Evolutionary conservation across 2,113 vertebrate species (phyloP).

Genomic region (Prionailurus bengalensis): DNA sequence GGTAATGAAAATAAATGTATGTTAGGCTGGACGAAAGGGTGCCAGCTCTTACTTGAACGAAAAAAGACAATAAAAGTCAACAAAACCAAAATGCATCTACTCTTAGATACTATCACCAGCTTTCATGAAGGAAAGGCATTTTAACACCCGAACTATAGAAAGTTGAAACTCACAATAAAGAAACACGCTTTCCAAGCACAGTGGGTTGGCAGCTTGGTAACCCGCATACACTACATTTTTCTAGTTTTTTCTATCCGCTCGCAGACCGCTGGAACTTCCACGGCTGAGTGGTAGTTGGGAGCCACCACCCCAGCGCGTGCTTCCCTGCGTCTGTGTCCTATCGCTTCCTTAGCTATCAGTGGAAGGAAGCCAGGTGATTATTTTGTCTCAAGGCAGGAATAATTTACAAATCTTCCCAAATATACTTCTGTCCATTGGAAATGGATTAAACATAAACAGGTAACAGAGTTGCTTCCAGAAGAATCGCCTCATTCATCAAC

Average conservation of each 20-base stretch:
- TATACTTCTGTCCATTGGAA: neutral
- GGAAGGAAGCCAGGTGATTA: neutral
- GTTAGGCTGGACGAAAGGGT: neutral
- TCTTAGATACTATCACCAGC: accelerated
- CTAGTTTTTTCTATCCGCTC: neutral
- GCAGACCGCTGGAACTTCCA: accelerated
- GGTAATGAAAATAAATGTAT: neutral
- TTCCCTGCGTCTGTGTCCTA: too few species aligned
- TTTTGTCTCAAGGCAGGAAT: neutral
- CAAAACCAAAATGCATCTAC: neutral
- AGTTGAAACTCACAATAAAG: neutral
- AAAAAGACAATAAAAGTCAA: neutral
- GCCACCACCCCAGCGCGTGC: accelerated
- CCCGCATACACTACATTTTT: too few species aligned
- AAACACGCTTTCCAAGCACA: accelerated
- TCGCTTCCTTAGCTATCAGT: neutral
- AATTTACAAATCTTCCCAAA: neutral
- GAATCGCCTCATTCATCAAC: neutral
- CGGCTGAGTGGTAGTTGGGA: accelerated
- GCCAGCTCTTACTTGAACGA: neutral
- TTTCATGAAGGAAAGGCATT: neutral
- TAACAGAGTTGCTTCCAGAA: neutral
- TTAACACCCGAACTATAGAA: neutral
- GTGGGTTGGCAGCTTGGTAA: neutral
- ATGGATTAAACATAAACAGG: neutral